Base-by-base conservation (phyloP, 2,797 vertebrate species). In the Hemibagrus guttatus region DNA sequence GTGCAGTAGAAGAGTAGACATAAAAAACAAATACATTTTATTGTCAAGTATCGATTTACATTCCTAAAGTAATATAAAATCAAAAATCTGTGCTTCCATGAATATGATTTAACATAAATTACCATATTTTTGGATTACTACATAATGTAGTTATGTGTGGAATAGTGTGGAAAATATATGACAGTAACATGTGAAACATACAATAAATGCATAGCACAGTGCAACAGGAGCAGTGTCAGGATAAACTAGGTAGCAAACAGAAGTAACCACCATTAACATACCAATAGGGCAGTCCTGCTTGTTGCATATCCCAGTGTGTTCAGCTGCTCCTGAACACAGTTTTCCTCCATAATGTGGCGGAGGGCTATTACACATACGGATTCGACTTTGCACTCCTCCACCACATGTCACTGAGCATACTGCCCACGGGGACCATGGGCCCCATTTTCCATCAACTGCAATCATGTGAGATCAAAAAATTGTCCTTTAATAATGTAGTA, bases 341-440 rank as follows among this genome's bases (percentile, higher is more conserved):
- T 96, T 97, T 85, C 98, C 98, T 0, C 97, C 96, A 7, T 97
- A 94, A 91, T 95, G 95, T 19, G 98, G 97, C 75, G 93, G 91
- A 0, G 98, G 98, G 81, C 96, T 97, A 83, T 95, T 96, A 91
- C 98, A 99, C 85, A 95, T 92, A 8, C 97, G 94, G 4, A 93
- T 93, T 28, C 97, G 95, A 88, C 96, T 97, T 5, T 91, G 94
- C 72, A 99, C 95, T 16, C 98, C 98, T 59, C 97, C 97, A 0
- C 96, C 98, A 81, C 98, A 99, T 4, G 97, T 96, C 81, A 94
- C 94, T 0, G 97, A 96, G 92, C 98, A 99, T 75, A 91, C 79
- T 0, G 97, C 97, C 98, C 98, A 99, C 0, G 96, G 96, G 23
- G 95, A 97, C 98, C 98, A 99, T 85, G 96, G 92, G 14, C 97